Percentiles rank a stretch among this genome's conserved stretches.
Conservation (phyloP, 2,113 vertebrate genomes). For the Motacilla tschutschensis region DNA sequence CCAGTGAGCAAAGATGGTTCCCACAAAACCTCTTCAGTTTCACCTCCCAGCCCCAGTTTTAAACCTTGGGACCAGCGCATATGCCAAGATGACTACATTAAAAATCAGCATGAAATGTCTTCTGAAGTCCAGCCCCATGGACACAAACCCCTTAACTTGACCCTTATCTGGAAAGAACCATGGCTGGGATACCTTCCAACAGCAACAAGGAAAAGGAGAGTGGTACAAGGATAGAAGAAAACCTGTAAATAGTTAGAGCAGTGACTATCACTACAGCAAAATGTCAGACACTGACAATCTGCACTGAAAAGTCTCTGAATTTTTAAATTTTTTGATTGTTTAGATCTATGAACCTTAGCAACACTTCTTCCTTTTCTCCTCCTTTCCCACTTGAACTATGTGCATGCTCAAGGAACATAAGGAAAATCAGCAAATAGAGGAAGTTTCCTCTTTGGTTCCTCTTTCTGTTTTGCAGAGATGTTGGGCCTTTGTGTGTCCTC, state of each 20-base stretch:
- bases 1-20: neutral
- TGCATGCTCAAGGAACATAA: neutral
- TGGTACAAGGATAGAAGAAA: neutral
- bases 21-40: neutral
- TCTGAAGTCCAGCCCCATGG: neutral
- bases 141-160: neutral
- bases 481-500: neutral
- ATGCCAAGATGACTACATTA: fast-evolving
- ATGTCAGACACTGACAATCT: neutral
- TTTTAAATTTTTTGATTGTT: neutral
- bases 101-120: neutral
- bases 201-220: neutral
- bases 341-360: neutral
- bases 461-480: neutral
- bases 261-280: neutral
- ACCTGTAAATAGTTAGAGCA: neutral
- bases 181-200: neutral
- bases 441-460: neutral
- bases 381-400: neutral
- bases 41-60: neutral
- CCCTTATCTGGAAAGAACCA: neutral
- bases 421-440: neutral
- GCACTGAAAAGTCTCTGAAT: neutral
- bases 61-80: neutral
- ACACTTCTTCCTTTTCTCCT: neutral